Base-by-base conservation (phyloP, 2,888 invertebrate genomes). In the Rutpela maculata region DNA sequence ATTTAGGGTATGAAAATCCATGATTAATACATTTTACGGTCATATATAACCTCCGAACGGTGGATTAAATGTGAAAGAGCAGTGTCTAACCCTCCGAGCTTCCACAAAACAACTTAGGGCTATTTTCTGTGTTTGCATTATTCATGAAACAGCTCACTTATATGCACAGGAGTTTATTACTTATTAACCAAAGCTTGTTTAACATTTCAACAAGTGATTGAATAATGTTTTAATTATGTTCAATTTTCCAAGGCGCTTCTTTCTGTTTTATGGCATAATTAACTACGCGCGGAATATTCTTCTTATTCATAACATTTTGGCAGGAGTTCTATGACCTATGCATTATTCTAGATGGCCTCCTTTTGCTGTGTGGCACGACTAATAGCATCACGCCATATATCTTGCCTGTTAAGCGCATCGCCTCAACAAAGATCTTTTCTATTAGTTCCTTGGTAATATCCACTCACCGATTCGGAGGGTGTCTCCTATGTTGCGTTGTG, bases 111-210 rank as follows among this genome's bases (percentile, higher is more conserved):
- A 74, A 77, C 77, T 74, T 74, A 68, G 38, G 60, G 77, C 80
- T 80, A 80, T 80, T 80, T 78, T 78, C 76, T 62, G 59, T 71
- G 50, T 75, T 71, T 81, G 78, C 78, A 81, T 81, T 70, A 81
- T 81, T 80, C 81, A 81, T 74, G 75, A 73, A 66, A 65, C 68
- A 78, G 78, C 75, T 80, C 79, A 80, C 78, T 80, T 80, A 80
- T 78, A 77, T 78, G 68, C 79, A 72, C 75, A 18, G 38, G 35
- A 57, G 17, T 57, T 59, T 69, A 76, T 78, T 75, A 75, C 69
- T 75, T 55, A 75, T 62, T 75, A 69, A 69, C 69, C 55, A 5
- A 35, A 31, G 35, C 62, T 60, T 65, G 63, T 69, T 75, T 69
- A 60, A 31, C 62, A 62, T 75, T 55, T 55, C 38, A 73, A 66